Evolutionary conservation across 2,888 invertebrate species (phyloP).

Genomic region (Acronicta leporina): DNA sequence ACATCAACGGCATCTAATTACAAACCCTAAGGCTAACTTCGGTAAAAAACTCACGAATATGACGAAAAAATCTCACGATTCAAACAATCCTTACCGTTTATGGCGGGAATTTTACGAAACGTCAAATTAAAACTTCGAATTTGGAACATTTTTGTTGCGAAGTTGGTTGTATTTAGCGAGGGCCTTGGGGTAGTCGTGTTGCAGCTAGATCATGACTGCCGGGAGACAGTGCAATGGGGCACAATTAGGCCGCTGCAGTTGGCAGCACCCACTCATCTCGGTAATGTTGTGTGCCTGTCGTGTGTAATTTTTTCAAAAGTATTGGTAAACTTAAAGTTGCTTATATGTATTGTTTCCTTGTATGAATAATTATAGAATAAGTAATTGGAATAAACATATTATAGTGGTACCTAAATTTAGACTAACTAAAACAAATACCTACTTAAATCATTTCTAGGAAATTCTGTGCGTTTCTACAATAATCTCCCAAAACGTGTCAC

Average conservation of each 20-base stretch:
- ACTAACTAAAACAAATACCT: too few relatives aligned
- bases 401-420: too few relatives aligned
- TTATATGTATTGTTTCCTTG: slow-evolving; percentile 37
- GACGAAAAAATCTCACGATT: slow-evolving; percentile 60
- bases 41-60: slow-evolving; percentile 58
- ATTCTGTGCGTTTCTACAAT: too few relatives aligned
- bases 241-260: slow-evolving; percentile 67
- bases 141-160: slow-evolving; percentile 41
- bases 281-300: slow-evolving; percentile 54
- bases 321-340: slow-evolving; percentile 21
- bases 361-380: background rate
- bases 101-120: slow-evolving; percentile 60
- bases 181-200: slow-evolving; percentile 60
- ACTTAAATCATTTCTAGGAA: too few relatives aligned
- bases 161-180: slow-evolving; percentile 54
- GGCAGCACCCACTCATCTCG: slow-evolving; percentile 56
- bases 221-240: slow-evolving; percentile 66
- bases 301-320: slow-evolving; percentile 43
- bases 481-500: too few relatives aligned
- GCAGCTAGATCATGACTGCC: slow-evolving; percentile 74
- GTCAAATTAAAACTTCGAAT: slow-evolving; percentile 57
- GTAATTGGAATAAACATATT: too few relatives aligned
- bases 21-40: slow-evolving; percentile 42
- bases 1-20: slow-evolving; percentile 58
- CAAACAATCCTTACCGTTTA: slow-evolving; percentile 57